Evolutionary conservation across 2,888 invertebrate species (phyloP).

Genomic region (Idaea biselata): DNA sequence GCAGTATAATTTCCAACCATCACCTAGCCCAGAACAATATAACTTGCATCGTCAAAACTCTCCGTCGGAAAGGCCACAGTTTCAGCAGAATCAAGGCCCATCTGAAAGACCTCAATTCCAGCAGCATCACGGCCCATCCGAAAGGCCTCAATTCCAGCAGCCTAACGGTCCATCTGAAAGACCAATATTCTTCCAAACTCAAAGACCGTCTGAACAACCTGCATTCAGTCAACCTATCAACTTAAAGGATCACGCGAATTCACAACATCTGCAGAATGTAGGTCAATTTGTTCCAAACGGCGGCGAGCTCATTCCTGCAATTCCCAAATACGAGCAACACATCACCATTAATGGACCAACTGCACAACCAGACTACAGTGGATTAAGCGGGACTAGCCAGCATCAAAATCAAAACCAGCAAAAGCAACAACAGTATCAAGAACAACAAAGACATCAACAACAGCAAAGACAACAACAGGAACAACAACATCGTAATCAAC

Average conservation of each 20-base stretch:
- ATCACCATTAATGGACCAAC: slow-evolving; percentile 79
- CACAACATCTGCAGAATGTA: slow-evolving; percentile 69
- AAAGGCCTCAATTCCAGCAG: slow-evolving; percentile 50
- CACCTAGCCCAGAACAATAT: slow-evolving; percentile 37
- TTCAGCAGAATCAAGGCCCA: slow-evolving; percentile 39
- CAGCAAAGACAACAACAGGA: slow-evolving; percentile 29
- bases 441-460: slow-evolving; percentile 22
- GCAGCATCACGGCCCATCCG: slow-evolving; percentile 55
- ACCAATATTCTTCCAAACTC: slow-evolving; percentile 50
- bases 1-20: slow-evolving; percentile 62
- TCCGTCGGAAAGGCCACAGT: slow-evolving; percentile 49
- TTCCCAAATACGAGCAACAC: slow-evolving; percentile 90
- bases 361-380: slow-evolving; percentile 47
- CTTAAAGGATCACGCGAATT: slow-evolving; percentile 50
- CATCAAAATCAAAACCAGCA: slow-evolving; percentile 35
- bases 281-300: slow-evolving; percentile 81
- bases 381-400: slow-evolving; percentile 46
- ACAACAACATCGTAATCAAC: slow-evolving; percentile 30
- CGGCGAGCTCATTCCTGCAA: slow-evolving; percentile 87
- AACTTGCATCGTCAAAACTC: slow-evolving; percentile 54
- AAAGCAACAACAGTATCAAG: slow-evolving; percentile 31
- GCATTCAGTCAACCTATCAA: slow-evolving; percentile 40
- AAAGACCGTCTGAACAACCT: slow-evolving; percentile 59
- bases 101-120: slow-evolving; percentile 52
- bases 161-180: slow-evolving; percentile 60